These are phyloP conservation scores for Cremastinae sp. DNA, from an alignment of 2,888 invertebrate species.

Conservation along the genomic window DNA sequence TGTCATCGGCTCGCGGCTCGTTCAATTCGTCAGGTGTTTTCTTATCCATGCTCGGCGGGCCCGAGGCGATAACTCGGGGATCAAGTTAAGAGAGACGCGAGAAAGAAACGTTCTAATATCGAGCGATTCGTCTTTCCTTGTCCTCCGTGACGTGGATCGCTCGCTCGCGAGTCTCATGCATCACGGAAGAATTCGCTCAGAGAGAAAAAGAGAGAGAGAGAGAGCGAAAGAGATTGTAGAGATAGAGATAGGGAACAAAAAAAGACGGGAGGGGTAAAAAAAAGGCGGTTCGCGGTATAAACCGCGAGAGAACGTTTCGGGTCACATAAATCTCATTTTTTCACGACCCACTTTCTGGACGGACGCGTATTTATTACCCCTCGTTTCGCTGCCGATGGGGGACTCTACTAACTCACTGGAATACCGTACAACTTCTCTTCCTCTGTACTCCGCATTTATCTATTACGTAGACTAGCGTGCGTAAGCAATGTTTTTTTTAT, in stretches of 20 bases:
- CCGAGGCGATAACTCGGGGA: constrained; percentile 13
- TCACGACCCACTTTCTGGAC: constrained; percentile 68
- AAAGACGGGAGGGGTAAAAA: background rate
- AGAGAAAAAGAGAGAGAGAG: background rate
- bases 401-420: constrained; percentile 36
- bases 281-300: constrained; percentile 26
- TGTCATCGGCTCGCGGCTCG: no score
- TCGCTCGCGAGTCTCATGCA: constrained; percentile 56
- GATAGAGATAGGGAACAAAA: no score
- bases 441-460: background rate
- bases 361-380: constrained; percentile 66
- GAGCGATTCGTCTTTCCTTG: constrained; percentile 53
- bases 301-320: constrained; percentile 61
- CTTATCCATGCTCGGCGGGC: background rate
- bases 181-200: constrained; percentile 62
- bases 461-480: no score
- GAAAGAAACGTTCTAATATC: constrained; percentile 58
- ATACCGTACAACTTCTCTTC: constrained; percentile 4
- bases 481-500: no score
- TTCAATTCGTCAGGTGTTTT: background rate
- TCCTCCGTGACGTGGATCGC: constrained; percentile 44
- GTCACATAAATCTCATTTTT: constrained; percentile 67
- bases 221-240: no score
- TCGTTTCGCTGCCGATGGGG: constrained; percentile 63
- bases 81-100: background rate